Evolutionary conservation across 2,797 vertebrate species (phyloP).

Genomic region (Gephyroberyx darwinii): DNA sequence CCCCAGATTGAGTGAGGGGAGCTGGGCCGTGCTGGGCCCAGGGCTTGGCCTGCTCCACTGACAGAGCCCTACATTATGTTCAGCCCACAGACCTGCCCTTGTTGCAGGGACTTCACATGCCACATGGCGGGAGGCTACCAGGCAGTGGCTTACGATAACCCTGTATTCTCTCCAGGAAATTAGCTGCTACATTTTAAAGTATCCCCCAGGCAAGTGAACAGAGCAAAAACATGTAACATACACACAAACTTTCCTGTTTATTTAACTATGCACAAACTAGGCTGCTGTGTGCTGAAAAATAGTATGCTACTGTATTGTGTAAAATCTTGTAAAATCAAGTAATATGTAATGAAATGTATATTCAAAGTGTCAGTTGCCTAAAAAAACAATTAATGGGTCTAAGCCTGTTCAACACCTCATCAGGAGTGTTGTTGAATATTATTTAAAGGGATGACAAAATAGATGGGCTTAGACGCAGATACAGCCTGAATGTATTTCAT

Average conservation of each 20-base stretch:
- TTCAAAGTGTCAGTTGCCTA: background rate
- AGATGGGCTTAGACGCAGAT: conserved; percentile 12
- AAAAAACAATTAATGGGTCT: background rate
- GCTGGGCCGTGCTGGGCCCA: conserved; percentile 50
- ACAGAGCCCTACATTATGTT: conserved; percentile 80
- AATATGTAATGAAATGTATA: background rate
- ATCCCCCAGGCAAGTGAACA: conserved; percentile 4
- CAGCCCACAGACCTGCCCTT: conserved; percentile 72
- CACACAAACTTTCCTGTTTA: background rate
- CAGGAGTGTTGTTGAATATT: conserved; percentile 7
- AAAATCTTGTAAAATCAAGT: background rate
- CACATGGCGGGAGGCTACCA: conserved; percentile 50
- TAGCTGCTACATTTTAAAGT: conserved; percentile 30
- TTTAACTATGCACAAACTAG: background rate
- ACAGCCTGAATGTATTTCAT: conserved; percentile 8
- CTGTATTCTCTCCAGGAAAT: conserved; percentile 30
- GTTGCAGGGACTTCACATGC: conserved; percentile 64
- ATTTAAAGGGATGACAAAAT: conserved; percentile 12
- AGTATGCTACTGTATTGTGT: background rate
- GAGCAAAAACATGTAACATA: conserved; percentile 5
- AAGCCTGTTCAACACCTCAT: background rate
- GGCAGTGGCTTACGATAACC: conserved; percentile 39
- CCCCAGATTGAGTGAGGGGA: conserved; percentile 61
- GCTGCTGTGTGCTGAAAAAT: background rate
- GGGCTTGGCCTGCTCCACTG: conserved; percentile 46